Percentiles rank a stretch among this genome's conserved stretches.
Evolutionary conservation across 2,797 vertebrate species (phyloP).

Genomic region (Nannoperca australis): DNA sequence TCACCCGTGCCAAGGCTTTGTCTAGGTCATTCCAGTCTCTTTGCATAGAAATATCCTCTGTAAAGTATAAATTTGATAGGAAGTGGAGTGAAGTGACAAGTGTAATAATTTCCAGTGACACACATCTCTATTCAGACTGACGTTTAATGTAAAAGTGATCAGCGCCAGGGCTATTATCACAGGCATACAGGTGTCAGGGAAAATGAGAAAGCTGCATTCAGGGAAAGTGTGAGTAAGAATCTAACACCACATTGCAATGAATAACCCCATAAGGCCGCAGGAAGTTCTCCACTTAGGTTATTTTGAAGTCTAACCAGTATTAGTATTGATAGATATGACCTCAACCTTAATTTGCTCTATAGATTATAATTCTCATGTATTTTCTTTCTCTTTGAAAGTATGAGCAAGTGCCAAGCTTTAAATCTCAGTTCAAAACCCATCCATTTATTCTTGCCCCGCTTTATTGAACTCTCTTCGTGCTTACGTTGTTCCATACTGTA

Average conservation of each 20-base stretch:
- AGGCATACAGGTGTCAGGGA: slow-evolving; percentile 62
- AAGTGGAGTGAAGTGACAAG: slow-evolving; percentile 67
- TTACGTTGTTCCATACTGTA: slow-evolving; percentile 57
- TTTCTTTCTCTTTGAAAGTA: slow-evolving; percentile 27
- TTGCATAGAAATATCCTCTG: slow-evolving; percentile 55
- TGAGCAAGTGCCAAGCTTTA: slow-evolving; percentile 32
- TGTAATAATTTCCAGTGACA: slow-evolving; percentile 73
- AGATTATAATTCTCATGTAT: slow-evolving; percentile 23
- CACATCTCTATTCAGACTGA: slow-evolving; percentile 60
- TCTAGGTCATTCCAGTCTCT: slow-evolving; percentile 62
- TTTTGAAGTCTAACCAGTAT: slow-evolving; percentile 47
- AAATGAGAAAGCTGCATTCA: slow-evolving; percentile 60
- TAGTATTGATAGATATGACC: slow-evolving; percentile 41
- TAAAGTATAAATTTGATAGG: slow-evolving; percentile 56
- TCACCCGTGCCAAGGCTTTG: slow-evolving; percentile 54
- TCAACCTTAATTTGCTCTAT: slow-evolving; percentile 35
- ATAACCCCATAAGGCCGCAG: slow-evolving; percentile 30
- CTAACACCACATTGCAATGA: slow-evolving; percentile 48
- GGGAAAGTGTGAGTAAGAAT: slow-evolving; percentile 69
- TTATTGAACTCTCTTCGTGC: slow-evolving; percentile 64
- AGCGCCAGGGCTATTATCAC: slow-evolving; percentile 56
- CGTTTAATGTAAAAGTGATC: slow-evolving; percentile 68
- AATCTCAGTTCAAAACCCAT: slow-evolving; percentile 35
- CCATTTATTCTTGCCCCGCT: slow-evolving; percentile 40
- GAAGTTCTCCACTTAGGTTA: slow-evolving; percentile 53